A percentile compares a stretch with the other conserved stretches of the same genome.
These are phyloP conservation scores for Tauraco erythrolophus DNA, from an alignment of 2,113 vertebrate genomes.

Conservation along the genomic window DNA sequence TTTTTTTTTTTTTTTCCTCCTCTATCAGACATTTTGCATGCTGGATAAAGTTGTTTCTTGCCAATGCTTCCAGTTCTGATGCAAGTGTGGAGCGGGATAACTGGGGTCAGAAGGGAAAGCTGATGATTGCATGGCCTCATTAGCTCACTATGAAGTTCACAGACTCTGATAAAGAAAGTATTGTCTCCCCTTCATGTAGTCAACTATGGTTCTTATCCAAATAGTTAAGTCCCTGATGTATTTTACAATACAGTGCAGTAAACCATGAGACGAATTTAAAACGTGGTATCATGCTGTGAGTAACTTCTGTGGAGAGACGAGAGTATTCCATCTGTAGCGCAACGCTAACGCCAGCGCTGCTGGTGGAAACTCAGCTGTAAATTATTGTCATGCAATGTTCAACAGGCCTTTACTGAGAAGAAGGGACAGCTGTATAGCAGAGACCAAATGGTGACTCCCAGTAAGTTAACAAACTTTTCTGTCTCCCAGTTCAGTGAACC, in stretches of 20 bases:
- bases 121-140: background rate
- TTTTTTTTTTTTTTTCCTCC: accelerated
- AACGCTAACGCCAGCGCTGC: background rate
- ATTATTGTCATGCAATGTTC: background rate
- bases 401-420: background rate
- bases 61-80: background rate
- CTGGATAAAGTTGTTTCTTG: background rate
- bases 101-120: background rate
- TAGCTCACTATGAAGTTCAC: background rate
- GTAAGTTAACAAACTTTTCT: background rate
- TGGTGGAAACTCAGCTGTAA: background rate
- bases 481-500: background rate
- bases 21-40: background rate
- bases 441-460: background rate
- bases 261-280: background rate
- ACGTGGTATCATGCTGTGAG: background rate
- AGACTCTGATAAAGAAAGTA: background rate
- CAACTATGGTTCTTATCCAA: background rate
- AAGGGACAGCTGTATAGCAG: background rate
- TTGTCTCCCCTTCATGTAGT: background rate
- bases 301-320: background rate
- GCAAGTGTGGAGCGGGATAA: background rate
- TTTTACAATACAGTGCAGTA: background rate
- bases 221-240: background rate
- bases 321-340: background rate